Percentiles rank a stretch among this genome's conserved stretches.
Evolutionary conservation across 2,113 vertebrate genomes (phyloP).

Genomic region (Hypocryptadius cinnamomeus): DNA sequence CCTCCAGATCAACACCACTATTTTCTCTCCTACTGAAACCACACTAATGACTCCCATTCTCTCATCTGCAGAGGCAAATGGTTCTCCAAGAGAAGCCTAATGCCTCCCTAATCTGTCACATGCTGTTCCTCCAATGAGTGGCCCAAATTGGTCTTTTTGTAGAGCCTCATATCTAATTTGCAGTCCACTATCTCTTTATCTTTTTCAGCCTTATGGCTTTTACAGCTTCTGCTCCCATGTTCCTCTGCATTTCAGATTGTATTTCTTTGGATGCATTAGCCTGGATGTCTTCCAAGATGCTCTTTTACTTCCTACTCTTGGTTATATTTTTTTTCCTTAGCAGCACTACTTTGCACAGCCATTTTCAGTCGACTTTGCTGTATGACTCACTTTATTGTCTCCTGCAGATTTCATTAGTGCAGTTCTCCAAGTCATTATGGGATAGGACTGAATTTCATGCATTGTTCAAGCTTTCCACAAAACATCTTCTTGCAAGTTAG

Average conservation of each 20-base stretch:
- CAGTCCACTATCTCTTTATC: conserved; percentile 41
- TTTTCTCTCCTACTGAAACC: background rate
- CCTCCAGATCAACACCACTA: background rate
- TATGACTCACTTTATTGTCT: conserved; percentile 57
- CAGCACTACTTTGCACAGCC: background rate
- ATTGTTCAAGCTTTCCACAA: conserved; percentile 28
- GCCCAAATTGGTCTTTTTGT: conserved; percentile 16
- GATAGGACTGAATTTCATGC: conserved; percentile 26
- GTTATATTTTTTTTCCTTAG: background rate
- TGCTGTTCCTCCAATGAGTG: background rate
- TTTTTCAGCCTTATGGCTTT: conserved; percentile 47
- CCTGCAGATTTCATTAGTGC: conserved; percentile 60
- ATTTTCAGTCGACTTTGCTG: background rate
- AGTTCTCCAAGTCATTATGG: conserved; percentile 25
- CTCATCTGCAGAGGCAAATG: background rate
- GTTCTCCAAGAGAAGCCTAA: conserved; percentile 1
- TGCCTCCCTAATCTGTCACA: background rate
- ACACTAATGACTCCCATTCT: background rate
- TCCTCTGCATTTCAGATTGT: conserved; percentile 22
- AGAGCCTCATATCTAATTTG: conserved; percentile 48
- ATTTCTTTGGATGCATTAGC: conserved; percentile 54
- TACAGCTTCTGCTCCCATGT: conserved; percentile 33
- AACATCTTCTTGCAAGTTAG: conserved; percentile 24
- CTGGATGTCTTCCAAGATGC: conserved; percentile 50
- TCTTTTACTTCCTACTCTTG: conserved; percentile 30